These are phyloP conservation scores for Dolichotis patagonum DNA, from an alignment of 2,113 vertebrate genomes.

Conservation along the genomic window DNA sequence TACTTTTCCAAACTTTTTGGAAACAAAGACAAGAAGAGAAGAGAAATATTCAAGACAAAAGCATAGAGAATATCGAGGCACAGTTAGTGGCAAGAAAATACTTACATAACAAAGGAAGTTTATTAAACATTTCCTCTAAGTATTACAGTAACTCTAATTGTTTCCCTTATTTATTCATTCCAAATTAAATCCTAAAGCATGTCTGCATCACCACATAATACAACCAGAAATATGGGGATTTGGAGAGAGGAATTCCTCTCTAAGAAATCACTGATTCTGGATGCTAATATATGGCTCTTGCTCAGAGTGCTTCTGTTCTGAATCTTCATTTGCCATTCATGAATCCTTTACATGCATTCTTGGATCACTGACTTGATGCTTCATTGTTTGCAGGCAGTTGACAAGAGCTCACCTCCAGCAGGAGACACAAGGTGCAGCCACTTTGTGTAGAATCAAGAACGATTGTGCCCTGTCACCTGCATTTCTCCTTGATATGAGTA, in stretches of 20 bases:
- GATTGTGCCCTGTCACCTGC: constrained; percentile 13
- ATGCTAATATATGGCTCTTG: constrained; percentile 50
- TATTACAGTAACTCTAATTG: not conserved
- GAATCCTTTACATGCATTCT: not conserved
- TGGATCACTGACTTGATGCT: not conserved
- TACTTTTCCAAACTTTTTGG: not conserved
- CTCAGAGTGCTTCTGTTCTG: constrained; percentile 7
- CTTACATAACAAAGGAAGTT: not conserved
- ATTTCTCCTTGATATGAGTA: not conserved
- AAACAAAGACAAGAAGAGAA: not conserved
- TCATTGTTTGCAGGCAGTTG: not conserved
- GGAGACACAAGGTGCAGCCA: constrained; percentile 22
- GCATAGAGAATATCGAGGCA: not conserved
- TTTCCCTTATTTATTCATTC: constrained; percentile 31
- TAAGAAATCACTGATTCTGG: constrained; percentile 55
- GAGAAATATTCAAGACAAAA: not conserved
- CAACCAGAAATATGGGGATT: constrained; percentile 49
- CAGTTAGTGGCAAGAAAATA: not conserved
- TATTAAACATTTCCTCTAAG: not conserved
- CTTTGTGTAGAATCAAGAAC: not conserved
- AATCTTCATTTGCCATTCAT: constrained; percentile 67
- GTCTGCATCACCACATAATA: not conserved
- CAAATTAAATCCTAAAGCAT: constrained; percentile 39
- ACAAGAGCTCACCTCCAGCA: not conserved
- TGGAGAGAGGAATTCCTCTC: constrained; percentile 7